Conservation (phyloP, 2,113 vertebrate species). For the Podilymbus podiceps region DNA sequence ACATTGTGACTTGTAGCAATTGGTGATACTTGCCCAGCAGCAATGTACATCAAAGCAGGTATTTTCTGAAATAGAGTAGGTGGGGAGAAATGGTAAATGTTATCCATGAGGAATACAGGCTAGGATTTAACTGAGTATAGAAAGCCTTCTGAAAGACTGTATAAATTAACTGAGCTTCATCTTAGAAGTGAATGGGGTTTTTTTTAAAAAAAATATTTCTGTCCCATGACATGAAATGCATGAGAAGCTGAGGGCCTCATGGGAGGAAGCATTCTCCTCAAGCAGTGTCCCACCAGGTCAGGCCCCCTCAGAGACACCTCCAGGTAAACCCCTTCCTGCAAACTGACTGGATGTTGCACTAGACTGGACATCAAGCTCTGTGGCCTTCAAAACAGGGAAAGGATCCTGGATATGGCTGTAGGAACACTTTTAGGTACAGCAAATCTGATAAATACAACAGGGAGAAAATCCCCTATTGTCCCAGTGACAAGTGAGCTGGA, state of each 20-base stretch:
- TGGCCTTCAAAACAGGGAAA: not conserved
- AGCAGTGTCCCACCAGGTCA: not conserved
- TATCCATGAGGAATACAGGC: not conserved
- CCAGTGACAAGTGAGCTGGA: not conserved
- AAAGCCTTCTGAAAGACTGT: not conserved
- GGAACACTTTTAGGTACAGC: not conserved
- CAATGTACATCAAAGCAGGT: not conserved
- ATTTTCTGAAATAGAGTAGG: not conserved
- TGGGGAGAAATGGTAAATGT: not conserved
- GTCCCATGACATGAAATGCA: not conserved
- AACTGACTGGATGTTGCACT: accelerated
- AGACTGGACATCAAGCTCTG: not conserved
- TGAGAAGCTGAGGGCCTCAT: not conserved
- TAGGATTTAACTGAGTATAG: not conserved
- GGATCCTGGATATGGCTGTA: not conserved
- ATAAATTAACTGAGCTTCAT: not conserved
- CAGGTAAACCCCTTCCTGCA: not conserved
- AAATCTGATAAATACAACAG: not conserved
- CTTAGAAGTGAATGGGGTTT: not conserved
- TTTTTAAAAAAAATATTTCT: not conserved
- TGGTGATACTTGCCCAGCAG: not conserved
- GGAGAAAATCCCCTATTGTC: not conserved
- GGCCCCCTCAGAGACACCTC: not conserved
- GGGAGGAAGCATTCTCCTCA: not conserved
- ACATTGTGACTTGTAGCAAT: not conserved